Base-by-base conservation (phyloP, 2,113 vertebrate species). In the Neodontobutis hainanensis region DNA sequence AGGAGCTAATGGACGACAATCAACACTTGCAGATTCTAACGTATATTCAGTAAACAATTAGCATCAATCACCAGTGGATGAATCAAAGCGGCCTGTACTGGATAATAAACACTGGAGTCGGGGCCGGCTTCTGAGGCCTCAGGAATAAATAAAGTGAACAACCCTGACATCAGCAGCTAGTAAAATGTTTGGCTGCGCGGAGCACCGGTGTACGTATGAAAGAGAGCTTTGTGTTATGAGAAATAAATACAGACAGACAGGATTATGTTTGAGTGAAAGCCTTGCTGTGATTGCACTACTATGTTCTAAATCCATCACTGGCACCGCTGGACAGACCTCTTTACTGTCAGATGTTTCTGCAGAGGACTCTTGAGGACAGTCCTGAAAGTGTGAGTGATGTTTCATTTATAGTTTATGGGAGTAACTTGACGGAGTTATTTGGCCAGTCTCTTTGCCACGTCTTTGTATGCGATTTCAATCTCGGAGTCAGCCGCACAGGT, bases 401-500 rank as follows among this genome's bases (percentile, higher is more conserved):
- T 67, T 52, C 34, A 43, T 32, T 57, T 45, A 2, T 35, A n/a
- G 40, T 47, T 51, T 5, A 49, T 1, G 35, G 2, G 66, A 6
- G 5, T 61, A 5, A 58, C 19, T 57, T 7, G 11, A 11, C 42
- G 4, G 32, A 6, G 72, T 83, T 90, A 95, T 68, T 95, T 94
- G 88, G 91, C 93, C 75, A 99, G 93, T 81, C 94, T 84, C 88
- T 94, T 96, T 71, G 95, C 95, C 75, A 99, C 96, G 0, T 98
- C 97, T 4, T 92, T 93, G 0, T 99, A 99, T 78, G 96, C 97
- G 48, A 89, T 84, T 88, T 99, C 97, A 0, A 98, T 96, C 81
- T 99, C 97, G 0, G 81, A 68, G 89, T 98, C 96, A 0, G 95
- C 94, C 0, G 97, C 95, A 4, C 96, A 99, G 63, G 97, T 99